A percentile compares a stretch with the other conserved stretches of the same genome.
Conservation (phyloP, 2,113 vertebrate species). For the Glaucomys volans region DNA sequence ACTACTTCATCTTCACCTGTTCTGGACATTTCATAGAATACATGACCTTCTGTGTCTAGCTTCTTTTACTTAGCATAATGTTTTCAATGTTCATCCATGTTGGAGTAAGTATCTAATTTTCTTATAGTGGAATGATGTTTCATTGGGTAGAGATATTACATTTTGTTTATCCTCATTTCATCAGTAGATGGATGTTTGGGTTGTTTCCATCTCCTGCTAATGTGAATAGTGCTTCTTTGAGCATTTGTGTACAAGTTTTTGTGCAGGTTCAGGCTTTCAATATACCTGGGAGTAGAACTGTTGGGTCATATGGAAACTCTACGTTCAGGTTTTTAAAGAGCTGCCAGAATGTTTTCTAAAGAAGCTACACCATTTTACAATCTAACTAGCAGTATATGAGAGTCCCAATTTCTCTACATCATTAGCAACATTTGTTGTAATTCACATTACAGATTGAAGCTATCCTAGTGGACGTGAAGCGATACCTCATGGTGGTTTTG, state of each 20-base stretch:
- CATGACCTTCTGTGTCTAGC: neutral
- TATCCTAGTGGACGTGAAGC: neutral
- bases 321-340: conserved; percentile 5
- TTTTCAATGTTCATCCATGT: neutral
- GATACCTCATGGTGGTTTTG: neutral
- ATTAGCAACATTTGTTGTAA: neutral
- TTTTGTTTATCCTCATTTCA: neutral
- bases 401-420: neutral
- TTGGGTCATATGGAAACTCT: neutral
- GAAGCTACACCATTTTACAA: neutral
- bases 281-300: neutral
- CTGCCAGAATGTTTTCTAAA: neutral
- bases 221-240: neutral
- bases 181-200: neutral
- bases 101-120: neutral
- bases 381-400: neutral
- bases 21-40: neutral
- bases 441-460: neutral
- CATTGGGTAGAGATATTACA: neutral
- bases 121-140: neutral
- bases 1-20: neutral
- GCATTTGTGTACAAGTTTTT: neutral
- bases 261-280: neutral
- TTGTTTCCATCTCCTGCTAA: neutral
- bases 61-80: neutral